phyloP scores from a whole-genome alignment of 2,888 invertebrate species.

The Platerodrilus igneus region DNA sequence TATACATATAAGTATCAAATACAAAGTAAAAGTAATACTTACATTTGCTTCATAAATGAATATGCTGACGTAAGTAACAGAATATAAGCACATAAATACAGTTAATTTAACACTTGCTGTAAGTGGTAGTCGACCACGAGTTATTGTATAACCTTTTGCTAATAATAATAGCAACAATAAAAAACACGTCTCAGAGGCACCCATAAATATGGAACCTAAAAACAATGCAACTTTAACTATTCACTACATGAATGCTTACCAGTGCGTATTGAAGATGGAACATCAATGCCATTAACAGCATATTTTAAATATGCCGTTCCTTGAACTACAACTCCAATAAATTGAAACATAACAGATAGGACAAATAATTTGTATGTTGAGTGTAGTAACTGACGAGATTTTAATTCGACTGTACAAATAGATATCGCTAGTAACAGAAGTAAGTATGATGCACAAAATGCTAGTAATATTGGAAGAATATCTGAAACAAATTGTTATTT shows the following conservation, averaged over 20 bases:
- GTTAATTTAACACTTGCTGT: constrained; percentile 71
- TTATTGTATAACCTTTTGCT: constrained; percentile 88
- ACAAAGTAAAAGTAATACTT: constrained; percentile 21
- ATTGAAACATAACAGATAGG: constrained; percentile 65
- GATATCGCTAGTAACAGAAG: constrained; percentile 67
- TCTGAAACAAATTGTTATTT: constrained; percentile 65
- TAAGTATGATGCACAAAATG: constrained; percentile 68
- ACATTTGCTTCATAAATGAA: constrained; percentile 80
- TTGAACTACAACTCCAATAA: constrained; percentile 64
- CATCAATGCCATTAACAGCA: constrained; percentile 67
- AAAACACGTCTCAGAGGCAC: constrained; percentile 69
- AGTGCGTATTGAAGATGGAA: constrained; percentile 47
- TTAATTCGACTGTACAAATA: constrained; percentile 70
- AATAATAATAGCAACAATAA: constrained; percentile 73
- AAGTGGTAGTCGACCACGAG: constrained; percentile 71
- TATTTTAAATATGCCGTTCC: constrained; percentile 71
- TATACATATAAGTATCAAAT: neutral
- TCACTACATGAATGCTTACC: constrained; percentile 43
- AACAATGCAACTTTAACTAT: constrained; percentile 26
- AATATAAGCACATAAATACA: constrained; percentile 73
- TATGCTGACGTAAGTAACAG: constrained; percentile 66
- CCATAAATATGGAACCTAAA: constrained; percentile 67
- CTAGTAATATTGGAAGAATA: constrained; percentile 76
- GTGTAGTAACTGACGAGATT: constrained; percentile 76
- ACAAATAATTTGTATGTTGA: constrained; percentile 85